Evolutionary conservation across 2,888 invertebrate genomes (phyloP).

Genomic region (Aricia artaxerxes): DNA sequence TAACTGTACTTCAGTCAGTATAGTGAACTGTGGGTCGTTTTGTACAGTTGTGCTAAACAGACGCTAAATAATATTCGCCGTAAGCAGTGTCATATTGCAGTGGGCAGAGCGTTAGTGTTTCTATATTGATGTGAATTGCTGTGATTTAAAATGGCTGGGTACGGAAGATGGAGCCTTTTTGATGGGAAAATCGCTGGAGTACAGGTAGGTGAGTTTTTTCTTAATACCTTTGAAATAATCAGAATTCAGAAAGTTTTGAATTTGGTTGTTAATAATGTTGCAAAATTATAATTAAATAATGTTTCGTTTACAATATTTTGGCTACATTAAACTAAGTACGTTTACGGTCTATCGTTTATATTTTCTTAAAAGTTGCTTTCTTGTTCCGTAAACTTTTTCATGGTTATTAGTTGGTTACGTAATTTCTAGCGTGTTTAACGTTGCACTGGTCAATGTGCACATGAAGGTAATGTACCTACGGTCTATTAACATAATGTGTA

Average conservation of each 20-base stretch:
- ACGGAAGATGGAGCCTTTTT: constrained; percentile 67
- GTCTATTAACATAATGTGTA: not conserved
- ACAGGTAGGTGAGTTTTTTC: constrained; percentile 54
- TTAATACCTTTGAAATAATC: not conserved
- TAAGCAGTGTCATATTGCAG: constrained; percentile 60
- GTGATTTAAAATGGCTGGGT: constrained; percentile 54
- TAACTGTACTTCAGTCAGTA: not conserved
- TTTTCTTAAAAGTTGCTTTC: too few relatives aligned
- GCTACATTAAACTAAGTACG: too few relatives aligned
- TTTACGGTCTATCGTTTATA: too few relatives aligned
- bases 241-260: too few relatives aligned
- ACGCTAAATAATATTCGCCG: constrained; percentile 70
- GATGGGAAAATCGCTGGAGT: constrained; percentile 64
- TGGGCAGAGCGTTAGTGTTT: constrained; percentile 43
- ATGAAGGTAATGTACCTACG: not conserved
- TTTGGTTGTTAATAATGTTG: too few relatives aligned
- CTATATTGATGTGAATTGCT: constrained; percentile 42
- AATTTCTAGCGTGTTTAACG: not conserved
- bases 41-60: constrained; percentile 77
- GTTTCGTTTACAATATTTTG: too few relatives aligned
- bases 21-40: constrained; percentile 52
- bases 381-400: too few relatives aligned
- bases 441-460: not conserved
- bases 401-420: not conserved
- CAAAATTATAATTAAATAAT: too few relatives aligned